phyloP scores from a whole-genome alignment of 2,797 vertebrate species.

The Sebastes diaconus region DNA sequence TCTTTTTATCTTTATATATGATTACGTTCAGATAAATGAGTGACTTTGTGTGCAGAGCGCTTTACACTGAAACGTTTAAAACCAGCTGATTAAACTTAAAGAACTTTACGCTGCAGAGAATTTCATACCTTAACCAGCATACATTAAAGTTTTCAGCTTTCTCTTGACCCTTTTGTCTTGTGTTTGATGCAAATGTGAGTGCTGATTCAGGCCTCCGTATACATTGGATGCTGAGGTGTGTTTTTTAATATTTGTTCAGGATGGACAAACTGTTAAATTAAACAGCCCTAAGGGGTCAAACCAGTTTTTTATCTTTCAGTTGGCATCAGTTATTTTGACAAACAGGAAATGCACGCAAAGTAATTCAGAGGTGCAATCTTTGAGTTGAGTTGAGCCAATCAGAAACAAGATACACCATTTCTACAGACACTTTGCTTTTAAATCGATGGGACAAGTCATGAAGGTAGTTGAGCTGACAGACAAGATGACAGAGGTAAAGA shows the following conservation, averaged over 20 bases:
- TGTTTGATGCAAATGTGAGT: neutral
- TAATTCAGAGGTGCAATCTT: neutral
- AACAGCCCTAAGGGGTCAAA: neutral
- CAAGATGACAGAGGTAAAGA: constrained; percentile 1
- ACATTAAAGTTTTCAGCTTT: neutral
- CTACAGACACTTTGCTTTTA: no score
- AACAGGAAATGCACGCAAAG: neutral
- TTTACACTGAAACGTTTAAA: neutral
- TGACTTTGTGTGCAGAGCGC: neutral
- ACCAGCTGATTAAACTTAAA: neutral
- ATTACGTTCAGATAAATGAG: neutral
- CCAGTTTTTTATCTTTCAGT: neutral
- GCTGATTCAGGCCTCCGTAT: neutral
- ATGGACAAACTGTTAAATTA: neutral
- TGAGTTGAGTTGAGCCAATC: neutral
- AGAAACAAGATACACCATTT: neutral
- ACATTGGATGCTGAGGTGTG: neutral
- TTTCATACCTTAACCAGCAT: neutral
- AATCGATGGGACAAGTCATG: no score
- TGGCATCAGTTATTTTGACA: neutral
- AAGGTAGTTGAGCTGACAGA: neutral
- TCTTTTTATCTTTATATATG: neutral
- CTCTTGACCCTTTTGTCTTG: neutral
- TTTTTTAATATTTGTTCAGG: neutral
- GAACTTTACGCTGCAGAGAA: neutral